Base-by-base conservation (phyloP, 2,797 vertebrate species). In the Muraenolepis orangiensis region DNA sequence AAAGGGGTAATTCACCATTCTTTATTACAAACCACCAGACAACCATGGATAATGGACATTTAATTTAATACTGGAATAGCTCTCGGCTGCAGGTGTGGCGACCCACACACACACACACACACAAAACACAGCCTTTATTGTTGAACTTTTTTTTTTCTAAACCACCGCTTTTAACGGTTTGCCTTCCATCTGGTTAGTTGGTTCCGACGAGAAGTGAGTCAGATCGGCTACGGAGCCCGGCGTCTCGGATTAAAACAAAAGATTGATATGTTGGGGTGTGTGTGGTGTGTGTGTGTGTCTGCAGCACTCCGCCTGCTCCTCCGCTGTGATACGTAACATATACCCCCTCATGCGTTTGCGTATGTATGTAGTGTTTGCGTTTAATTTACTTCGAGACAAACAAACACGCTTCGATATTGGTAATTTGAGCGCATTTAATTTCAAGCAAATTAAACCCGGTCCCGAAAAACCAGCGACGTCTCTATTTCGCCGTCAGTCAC, bases 11-110 rank as follows among this genome's bases (percentile, higher is more conserved):
- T 86, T 89, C 79, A 88, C 90, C 87, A 85, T 83, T 84, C 88
- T 91, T 91, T 91, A 90, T 90, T 91, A 91, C 87, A 91, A 91
- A 90, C 89, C 83, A 90, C 86, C 86, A n/a, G 87, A 86, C 79
- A 87, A 86, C 87, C 84, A 88, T 81, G 85, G 89, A 87, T 88
- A 91, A 84, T 78, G 75, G 84, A 89, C 88, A 90, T 84, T 76
- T 87, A 72, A 86, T 86, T 87, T 90, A 90, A 91, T 84, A 91
- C 88, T 90, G 87, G 84, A 87, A 88, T 88, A 84, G 87, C 80
- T 87, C 80, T 72, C n/a, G 81, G 80, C 82, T 83, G 87, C 76
- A 66, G 83, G 88, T 76, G 29, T 78, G 71, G 85, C 77, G 75
- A 86, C 87, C 79, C 74, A 72, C 82, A 86, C 77, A 76, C 80